These are phyloP conservation scores for Nestor notabilis DNA, from an alignment of 2,113 vertebrate species.

Conservation along the genomic window DNA sequence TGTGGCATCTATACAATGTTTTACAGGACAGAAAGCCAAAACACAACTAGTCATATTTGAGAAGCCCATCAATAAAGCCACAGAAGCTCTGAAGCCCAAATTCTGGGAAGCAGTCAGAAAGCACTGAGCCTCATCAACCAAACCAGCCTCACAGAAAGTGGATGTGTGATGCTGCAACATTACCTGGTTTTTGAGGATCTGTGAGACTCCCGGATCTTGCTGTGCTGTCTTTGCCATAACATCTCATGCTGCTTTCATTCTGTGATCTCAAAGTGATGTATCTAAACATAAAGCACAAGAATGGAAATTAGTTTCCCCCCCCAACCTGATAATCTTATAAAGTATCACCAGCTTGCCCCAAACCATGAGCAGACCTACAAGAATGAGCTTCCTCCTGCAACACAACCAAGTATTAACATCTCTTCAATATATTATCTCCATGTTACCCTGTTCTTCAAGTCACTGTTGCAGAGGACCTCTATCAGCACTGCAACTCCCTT, in stretches of 20 bases:
- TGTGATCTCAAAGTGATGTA: background rate
- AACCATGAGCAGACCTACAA: background rate
- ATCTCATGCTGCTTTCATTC: slow-evolving; percentile 54
- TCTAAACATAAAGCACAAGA: slow-evolving; percentile 38
- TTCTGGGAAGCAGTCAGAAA: background rate
- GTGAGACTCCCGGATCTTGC: background rate
- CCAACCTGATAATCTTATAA: background rate
- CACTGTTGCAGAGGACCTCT: background rate
- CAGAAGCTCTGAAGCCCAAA: background rate
- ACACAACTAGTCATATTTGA: background rate
- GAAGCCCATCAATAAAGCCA: background rate
- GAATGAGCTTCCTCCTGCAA: background rate
- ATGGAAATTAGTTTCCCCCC: background rate
- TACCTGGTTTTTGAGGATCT: slow-evolving; percentile 36
- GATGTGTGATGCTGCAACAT: background rate
- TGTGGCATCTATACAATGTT: background rate
- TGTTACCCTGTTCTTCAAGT: background rate
- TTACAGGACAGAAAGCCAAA: background rate
- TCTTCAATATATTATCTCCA: background rate
- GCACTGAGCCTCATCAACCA: background rate
- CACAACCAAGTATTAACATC: background rate
- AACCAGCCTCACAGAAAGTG: background rate
- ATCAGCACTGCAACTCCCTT: background rate
- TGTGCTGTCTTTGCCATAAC: slow-evolving; percentile 16
- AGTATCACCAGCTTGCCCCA: background rate